Evolutionary conservation across 2,113 vertebrate species (phyloP).

Genomic region (Phylloscopus trochiloides): DNA sequence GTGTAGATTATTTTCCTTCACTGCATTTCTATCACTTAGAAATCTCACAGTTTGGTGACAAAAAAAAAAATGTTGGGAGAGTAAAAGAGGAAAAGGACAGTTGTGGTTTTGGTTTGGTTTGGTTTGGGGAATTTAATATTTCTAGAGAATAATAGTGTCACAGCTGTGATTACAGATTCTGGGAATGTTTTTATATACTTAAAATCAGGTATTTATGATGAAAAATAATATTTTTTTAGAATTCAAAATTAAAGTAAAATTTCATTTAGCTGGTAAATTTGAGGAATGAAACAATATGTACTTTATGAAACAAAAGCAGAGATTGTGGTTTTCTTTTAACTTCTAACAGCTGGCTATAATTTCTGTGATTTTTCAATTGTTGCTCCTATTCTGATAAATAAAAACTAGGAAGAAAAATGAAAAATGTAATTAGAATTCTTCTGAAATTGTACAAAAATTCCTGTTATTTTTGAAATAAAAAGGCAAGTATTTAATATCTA

Average conservation of each 20-base stretch:
- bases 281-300: background rate
- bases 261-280: background rate
- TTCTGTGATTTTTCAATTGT: background rate
- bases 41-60: background rate
- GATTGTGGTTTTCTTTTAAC: background rate
- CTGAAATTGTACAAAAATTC: background rate
- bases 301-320: background rate
- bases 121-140: rapidly evolving
- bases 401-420: background rate
- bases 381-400: background rate
- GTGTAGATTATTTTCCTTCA: background rate
- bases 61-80: background rate
- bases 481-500: background rate
- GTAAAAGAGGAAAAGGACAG: background rate
- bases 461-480: background rate
- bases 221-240: background rate
- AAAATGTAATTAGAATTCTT: background rate
- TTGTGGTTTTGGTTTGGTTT: rapidly evolving
- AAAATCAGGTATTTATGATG: background rate
- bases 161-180: background rate
- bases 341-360: background rate
- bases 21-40: background rate
- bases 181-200: background rate
- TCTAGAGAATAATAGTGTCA: background rate
- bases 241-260: background rate